Evolutionary conservation across 35 echinoderm and acorn worm species (phyloP), one percentile per base, ranked within the genome.

Genomic region (Strongylocentrotus purpuratus): DNA sequence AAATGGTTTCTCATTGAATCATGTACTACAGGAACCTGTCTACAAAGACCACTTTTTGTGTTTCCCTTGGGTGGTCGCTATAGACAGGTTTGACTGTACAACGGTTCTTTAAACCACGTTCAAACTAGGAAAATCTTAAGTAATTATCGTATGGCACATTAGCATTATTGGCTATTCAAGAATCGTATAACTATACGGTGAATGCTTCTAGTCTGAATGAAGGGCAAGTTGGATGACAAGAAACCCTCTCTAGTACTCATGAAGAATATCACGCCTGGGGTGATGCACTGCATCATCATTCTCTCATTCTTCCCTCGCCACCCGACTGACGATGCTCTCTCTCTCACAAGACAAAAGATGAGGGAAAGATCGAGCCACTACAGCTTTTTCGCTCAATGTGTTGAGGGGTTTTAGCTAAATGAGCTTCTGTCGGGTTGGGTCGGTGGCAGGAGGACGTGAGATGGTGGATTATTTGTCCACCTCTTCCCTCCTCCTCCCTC

Each of bases 201-300:
- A n/a, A n/a, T 41, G 0, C 35, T 41, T 41, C 1, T 41, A 41
- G 35, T 41, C 35, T 41, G 35, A 41, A 41, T 41, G 35, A 41
- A 17, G 9, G 52, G 11, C 11, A 59, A 48, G 32, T 47, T 33
- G 92, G 48, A 94, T 47, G 32, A 55, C 32, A 31, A 61, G 47
- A 48, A 94, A 28, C 46, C 46, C 92, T 94, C 28, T 94, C 35
- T 4, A 18, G 22, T 20, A 48, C 58, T 48, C 48, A 6, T 35
- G 31, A 94, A 59, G 70, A 59, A 46, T 94, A 41, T 94, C 70
- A 65, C 61, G 55, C 47, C 55, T 71, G 31, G 22, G 94, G 94
- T 85, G 58, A 60, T 94, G 58, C 18, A 78, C 55, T 89, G 87
- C 87, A 46, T 89, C 87, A 89, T 89, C 87, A 46, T 89, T 89